Percentiles rank a stretch among this genome's conserved stretches.
Conservation (phyloP, 2,797 vertebrate species). For the Uromys caudimaculatus region DNA sequence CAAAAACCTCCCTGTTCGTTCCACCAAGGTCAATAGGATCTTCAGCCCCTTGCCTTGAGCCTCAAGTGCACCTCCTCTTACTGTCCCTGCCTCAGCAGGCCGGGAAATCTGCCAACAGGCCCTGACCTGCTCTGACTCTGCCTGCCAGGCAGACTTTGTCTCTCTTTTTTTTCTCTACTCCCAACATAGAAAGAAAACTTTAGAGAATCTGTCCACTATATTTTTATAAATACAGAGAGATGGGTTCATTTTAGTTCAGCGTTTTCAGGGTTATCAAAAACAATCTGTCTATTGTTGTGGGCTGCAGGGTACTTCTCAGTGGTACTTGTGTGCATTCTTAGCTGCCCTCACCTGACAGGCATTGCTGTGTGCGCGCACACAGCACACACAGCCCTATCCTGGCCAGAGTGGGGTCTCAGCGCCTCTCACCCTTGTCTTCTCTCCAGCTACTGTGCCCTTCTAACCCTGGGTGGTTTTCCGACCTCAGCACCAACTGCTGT, state of each 20-base stretch:
- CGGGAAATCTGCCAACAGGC: not conserved
- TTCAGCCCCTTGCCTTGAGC: not conserved
- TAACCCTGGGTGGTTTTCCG: not conserved
- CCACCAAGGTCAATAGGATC: not conserved
- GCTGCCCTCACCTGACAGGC: not conserved
- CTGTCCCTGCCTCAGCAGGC: not conserved
- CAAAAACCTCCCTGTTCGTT: not conserved
- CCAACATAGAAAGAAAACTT: not conserved
- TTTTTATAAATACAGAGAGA: not conserved
- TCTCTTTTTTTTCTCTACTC: not conserved
- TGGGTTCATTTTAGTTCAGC: not conserved
- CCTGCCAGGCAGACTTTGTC: not conserved
- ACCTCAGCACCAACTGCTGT: not conserved
- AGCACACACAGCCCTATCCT: not conserved
- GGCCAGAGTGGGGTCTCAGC: not conserved
- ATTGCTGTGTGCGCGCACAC: not conserved
- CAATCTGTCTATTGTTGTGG: not conserved
- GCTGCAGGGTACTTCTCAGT: not conserved
- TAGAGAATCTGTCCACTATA: not conserved
- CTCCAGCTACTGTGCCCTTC: not conserved
- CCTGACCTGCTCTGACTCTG: too few species aligned
- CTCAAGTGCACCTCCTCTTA: not conserved
- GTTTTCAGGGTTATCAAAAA: not conserved
- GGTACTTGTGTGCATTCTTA: not conserved
- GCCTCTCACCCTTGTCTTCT: not conserved